phyloP scores from a whole-genome alignment of 2,113 vertebrate species.

The Rousettus leschenaultii region DNA sequence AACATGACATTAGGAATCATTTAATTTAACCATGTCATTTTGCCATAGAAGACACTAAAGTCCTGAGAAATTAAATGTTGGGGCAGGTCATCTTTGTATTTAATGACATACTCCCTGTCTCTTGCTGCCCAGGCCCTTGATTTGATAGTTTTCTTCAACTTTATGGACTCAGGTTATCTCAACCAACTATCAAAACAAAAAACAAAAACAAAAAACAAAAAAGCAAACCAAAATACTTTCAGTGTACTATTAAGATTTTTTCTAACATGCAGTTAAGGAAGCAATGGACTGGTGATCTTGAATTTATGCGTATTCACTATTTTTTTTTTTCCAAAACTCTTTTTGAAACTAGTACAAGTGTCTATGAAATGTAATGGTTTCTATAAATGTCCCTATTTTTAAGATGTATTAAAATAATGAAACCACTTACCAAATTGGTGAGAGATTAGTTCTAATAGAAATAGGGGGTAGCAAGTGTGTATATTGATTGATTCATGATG shows the following conservation, averaged over 20 bases:
- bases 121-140: not conserved
- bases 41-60: not conserved
- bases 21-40: not conserved
- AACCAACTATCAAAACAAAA: not conserved
- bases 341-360: not conserved
- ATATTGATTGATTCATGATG: not conserved
- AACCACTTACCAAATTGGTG: not conserved
- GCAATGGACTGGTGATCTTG: not conserved
- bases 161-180: not conserved
- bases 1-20: not conserved
- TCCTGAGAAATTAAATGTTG: not conserved
- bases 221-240: not conserved
- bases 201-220: not conserved
- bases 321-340: not conserved
- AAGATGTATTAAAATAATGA: not conserved
- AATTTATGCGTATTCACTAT: not conserved
- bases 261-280: not conserved
- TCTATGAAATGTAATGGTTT: not conserved
- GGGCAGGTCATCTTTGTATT: too few species aligned
- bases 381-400: not conserved
- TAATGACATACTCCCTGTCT: not conserved
- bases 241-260: not conserved
- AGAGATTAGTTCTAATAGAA: conserved; percentile 28
- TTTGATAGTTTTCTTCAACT: not conserved
- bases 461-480: not conserved